phyloP scores from a whole-genome alignment of 1,140 invertebrate genomes.

The Habropoda laboriosa region DNA sequence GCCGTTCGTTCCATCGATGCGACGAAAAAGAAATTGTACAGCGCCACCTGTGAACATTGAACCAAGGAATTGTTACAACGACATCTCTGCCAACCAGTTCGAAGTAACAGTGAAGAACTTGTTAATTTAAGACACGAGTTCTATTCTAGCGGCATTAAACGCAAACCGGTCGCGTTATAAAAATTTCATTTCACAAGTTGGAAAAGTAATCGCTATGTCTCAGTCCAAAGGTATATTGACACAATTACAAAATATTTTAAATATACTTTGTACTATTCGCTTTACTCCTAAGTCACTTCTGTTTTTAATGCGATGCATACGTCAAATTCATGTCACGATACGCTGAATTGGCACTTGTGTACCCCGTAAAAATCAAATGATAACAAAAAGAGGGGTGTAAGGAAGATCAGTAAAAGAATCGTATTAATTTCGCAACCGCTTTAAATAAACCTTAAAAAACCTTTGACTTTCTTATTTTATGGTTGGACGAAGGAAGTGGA shows the following conservation, averaged over 20 bases:
- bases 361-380: neutral
- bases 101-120: too few relatives aligned
- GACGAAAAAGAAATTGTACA: too few relatives aligned
- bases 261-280: neutral
- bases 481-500: conserved; percentile 25
- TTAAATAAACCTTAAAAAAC: neutral
- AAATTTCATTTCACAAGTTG: too few relatives aligned
- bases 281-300: neutral
- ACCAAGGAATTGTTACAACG: too few relatives aligned
- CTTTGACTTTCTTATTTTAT: conserved; percentile 25
- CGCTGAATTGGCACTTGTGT: neutral
- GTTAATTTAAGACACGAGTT: too few relatives aligned
- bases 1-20: too few relatives aligned
- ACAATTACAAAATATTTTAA: neutral
- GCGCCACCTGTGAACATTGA: too few relatives aligned
- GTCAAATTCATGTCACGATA: conserved; percentile 4
- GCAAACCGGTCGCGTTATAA: too few relatives aligned
- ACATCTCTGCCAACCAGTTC: too few relatives aligned
- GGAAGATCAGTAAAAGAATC: neutral
- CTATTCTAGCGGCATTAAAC: too few relatives aligned
- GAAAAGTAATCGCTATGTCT: conserved; percentile 48
- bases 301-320: neutral
- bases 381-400: neutral
- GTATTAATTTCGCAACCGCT: too few relatives aligned
- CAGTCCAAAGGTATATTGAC: conserved; percentile 53